Conservation (phyloP, 2,888 invertebrate species). For the Synanthedon myopaeformis region DNA sequence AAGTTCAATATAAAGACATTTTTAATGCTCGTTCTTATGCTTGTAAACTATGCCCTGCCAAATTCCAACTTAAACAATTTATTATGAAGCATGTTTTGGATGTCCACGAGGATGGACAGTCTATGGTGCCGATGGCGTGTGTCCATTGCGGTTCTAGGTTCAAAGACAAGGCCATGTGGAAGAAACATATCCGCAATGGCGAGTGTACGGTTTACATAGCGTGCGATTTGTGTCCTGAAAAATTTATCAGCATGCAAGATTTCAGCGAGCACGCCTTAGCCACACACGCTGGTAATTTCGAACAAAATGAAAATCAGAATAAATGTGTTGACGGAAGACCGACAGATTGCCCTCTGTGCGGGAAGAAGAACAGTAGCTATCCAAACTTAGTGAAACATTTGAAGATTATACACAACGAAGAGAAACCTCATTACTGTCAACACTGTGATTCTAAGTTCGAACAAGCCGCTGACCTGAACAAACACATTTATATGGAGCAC, state of each 20-base stretch:
- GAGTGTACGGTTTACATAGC: conserved; percentile 72
- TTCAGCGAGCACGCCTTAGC: conserved; percentile 62
- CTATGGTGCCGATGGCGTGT: conserved; percentile 45
- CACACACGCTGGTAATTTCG: conserved; percentile 53
- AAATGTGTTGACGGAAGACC: conserved; percentile 60
- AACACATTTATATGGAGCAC: conserved; percentile 71
- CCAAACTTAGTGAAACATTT: conserved; percentile 71
- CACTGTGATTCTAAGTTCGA: conserved; percentile 71
- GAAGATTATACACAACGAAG: conserved; percentile 58
- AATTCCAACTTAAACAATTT: conserved; percentile 64
- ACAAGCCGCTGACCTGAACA: conserved; percentile 66
- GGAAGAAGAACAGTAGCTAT: conserved; percentile 66
- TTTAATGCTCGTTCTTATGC: conserved; percentile 64
- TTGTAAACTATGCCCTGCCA: conserved; percentile 62
- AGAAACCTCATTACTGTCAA: conserved; percentile 67
- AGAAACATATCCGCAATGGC: conserved; percentile 62
- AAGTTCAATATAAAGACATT: conserved; percentile 60
- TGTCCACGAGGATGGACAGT: conserved; percentile 62
- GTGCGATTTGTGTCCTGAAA: conserved; percentile 62
- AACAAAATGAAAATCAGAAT: conserved; percentile 45
- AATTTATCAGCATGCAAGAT: conserved; percentile 54
- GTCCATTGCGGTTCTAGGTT: conserved; percentile 58
- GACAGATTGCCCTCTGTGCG: conserved; percentile 67
- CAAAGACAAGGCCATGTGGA: conserved; percentile 54
- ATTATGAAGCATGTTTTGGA: conserved; percentile 65